A percentile compares a stretch with the other conserved stretches of the same genome.
Conservation (phyloP, 2,113 vertebrate genomes). For the Solenodon paradoxus region DNA sequence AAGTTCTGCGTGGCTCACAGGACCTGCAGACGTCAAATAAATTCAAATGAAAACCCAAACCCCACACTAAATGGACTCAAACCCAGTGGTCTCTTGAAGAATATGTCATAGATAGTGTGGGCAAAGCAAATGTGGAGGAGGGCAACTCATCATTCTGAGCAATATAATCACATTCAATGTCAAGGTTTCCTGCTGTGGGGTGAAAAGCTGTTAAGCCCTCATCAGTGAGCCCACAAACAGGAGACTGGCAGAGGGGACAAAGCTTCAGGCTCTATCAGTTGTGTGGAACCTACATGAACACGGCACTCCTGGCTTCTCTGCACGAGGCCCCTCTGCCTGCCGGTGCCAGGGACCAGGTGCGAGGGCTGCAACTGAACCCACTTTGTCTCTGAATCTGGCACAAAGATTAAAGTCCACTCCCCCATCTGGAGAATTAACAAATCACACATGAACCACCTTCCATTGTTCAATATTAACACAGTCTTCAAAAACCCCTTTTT, state of each 20-base stretch:
- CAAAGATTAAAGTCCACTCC: background rate
- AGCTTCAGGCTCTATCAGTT: constrained; percentile 19
- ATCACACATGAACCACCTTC: background rate
- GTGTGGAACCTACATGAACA: constrained; percentile 59
- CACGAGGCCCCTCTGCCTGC: background rate
- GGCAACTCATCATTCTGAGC: background rate
- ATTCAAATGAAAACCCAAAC: background rate
- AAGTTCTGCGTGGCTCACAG: fast-evolving
- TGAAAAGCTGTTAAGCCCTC: background rate
- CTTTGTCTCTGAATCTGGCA: background rate
- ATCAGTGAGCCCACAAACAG: background rate
- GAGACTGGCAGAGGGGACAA: background rate
- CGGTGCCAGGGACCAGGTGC: background rate
- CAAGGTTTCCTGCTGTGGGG: background rate
- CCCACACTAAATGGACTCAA: background rate
- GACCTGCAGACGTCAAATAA: background rate
- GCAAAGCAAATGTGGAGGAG: background rate
- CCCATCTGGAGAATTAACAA: background rate
- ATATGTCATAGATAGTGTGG: background rate
- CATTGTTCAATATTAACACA: background rate
- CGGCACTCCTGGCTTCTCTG: no score
- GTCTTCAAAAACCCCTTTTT: background rate
- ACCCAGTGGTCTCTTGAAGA: background rate
- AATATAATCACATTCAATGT: background rate
- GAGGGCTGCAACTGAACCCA: background rate